These are phyloP conservation scores for Coreoperca whiteheadi DNA, from an alignment of 2,113 vertebrate genomes.

Conservation along the genomic window DNA sequence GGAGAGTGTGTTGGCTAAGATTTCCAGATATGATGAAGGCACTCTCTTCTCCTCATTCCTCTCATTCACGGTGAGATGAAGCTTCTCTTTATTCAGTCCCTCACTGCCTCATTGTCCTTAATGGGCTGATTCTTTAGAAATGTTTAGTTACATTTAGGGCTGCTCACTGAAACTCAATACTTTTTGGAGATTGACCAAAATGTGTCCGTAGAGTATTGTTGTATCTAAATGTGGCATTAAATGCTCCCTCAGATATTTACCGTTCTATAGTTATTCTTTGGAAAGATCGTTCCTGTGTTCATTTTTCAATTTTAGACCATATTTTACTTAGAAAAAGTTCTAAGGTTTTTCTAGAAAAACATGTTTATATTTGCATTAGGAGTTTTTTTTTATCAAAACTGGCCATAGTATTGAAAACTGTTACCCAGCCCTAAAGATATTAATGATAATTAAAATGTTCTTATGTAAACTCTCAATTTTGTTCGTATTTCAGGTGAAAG, in stretches of 20 bases:
- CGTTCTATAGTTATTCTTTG: background rate
- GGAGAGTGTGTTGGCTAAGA: constrained; percentile 97
- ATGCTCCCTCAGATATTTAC: background rate
- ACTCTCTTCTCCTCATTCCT: constrained; percentile 99
- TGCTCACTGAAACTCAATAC: background rate
- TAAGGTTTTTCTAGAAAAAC: too few species aligned
- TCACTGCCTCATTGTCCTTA: background rate
- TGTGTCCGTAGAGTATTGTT: background rate
- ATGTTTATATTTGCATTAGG: too few species aligned
- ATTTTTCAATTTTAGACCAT: background rate
- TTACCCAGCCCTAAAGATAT: background rate
- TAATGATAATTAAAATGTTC: background rate
- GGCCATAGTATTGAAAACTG: too few species aligned
- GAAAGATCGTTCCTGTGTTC: too few species aligned
- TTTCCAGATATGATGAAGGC: constrained; percentile 99
- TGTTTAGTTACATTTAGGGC: background rate
- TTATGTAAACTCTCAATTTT: constrained; percentile 15
- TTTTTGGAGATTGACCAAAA: background rate
- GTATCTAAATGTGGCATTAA: background rate
- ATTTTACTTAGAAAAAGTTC: background rate
- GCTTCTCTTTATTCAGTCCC: background rate
- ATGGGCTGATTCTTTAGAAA: background rate
- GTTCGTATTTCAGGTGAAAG: constrained; percentile 93
- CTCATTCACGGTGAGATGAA: constrained; percentile 95
- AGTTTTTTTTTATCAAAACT: too few species aligned